Percentiles rank a stretch among this genome's conserved stretches.
phyloP scores from a whole-genome alignment of 2,888 invertebrate species.

The Dioctria linearis region DNA sequence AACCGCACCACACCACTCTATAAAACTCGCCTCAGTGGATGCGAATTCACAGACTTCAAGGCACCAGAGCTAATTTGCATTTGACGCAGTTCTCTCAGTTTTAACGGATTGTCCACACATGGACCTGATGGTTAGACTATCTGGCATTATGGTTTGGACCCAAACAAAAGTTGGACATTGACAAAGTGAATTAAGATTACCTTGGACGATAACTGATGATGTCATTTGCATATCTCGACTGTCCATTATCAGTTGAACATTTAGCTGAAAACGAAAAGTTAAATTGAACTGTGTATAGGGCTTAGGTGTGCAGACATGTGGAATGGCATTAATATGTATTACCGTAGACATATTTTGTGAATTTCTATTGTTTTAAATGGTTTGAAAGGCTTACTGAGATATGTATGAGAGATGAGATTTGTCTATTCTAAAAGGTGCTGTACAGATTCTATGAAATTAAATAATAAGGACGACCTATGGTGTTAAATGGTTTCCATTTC shows the following conservation, averaged over 20 bases:
- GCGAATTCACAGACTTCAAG: slow-evolving; percentile 33
- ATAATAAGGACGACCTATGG: too few species aligned
- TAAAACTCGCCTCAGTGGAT: not conserved
- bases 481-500: too few species aligned
- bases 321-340: slow-evolving; percentile 48
- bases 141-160: slow-evolving; percentile 35
- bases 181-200: slow-evolving; percentile 56
- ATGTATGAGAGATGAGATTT: too few species aligned
- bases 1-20: not conserved
- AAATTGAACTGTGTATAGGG: slow-evolving; percentile 45
- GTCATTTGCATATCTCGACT: slow-evolving; percentile 55
- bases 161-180: slow-evolving; percentile 55
- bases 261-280: slow-evolving; percentile 52
- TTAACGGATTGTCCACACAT: slow-evolving; percentile 29
- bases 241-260: slow-evolving; percentile 55
- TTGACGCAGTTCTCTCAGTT: slow-evolving; percentile 33
- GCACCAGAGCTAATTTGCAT: slow-evolving; percentile 49
- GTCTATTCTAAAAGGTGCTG: too few species aligned
- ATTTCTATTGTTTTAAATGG: slow-evolving; percentile 15
- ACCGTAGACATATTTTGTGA: slow-evolving; percentile 28
- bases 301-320: slow-evolving; percentile 42
- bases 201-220: slow-evolving; percentile 56
- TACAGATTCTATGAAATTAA: too few species aligned
- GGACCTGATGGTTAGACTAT: slow-evolving; percentile 9
- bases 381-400: not conserved